These are phyloP conservation scores for Zhengitettix transpicula DNA, from an alignment of 2,888 invertebrate genomes.

Conservation along the genomic window DNA sequence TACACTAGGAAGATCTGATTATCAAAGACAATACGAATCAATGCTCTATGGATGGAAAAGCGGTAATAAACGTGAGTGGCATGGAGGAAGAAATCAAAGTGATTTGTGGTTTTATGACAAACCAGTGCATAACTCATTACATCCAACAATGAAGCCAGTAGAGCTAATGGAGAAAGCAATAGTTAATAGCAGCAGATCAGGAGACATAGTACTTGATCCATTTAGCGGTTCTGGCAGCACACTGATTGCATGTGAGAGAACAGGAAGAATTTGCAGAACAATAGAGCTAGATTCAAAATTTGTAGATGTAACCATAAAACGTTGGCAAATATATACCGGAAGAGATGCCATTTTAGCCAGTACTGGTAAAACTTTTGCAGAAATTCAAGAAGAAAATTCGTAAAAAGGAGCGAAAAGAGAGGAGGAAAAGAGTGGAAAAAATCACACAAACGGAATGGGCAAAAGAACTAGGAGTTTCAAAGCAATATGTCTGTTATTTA, in stretches of 20 bases:
- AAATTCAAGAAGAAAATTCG: too few relatives aligned
- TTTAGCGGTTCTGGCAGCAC: not conserved
- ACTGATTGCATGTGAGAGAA: not conserved
- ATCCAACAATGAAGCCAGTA: not conserved
- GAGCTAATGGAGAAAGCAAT: not conserved
- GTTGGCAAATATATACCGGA: not conserved
- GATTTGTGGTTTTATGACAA: not conserved
- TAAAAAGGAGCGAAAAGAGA: too few relatives aligned
- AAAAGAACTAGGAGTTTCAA: not conserved
- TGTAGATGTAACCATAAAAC: slow-evolving; percentile 1
- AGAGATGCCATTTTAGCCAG: not conserved
- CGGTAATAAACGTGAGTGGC: not conserved
- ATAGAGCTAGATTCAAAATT: not conserved
- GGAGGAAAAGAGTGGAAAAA: too few relatives aligned
- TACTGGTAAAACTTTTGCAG: too few relatives aligned
- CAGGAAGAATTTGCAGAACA: not conserved
- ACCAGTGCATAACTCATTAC: not conserved
- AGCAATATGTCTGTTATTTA: not conserved
- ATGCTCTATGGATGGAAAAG: not conserved
- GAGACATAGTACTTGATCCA: not conserved
- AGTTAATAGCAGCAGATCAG: not conserved
- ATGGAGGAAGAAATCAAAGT: not conserved
- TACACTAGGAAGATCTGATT: not conserved
- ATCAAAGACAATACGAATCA: not conserved
- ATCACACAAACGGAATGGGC: too few relatives aligned